Evolutionary conservation across 2,797 vertebrate genomes (phyloP).

Genomic region (Pantherophis vulpinus): DNA sequence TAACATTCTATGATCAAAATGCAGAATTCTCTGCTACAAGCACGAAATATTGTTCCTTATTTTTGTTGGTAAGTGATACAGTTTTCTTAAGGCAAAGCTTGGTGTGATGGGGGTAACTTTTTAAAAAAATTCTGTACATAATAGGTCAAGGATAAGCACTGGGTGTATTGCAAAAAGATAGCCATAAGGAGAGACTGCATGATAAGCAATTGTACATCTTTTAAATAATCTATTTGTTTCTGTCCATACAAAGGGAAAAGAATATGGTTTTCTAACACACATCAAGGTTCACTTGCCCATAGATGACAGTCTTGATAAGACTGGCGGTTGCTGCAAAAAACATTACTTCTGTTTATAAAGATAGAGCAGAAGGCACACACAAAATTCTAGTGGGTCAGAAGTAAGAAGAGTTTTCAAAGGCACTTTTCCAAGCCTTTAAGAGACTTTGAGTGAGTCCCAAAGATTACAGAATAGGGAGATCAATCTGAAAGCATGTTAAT

Average conservation of each 20-base stretch:
- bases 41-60: constrained; percentile 41
- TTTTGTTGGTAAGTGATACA: constrained; percentile 20
- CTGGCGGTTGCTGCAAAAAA: constrained; percentile 45
- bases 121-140: background rate
- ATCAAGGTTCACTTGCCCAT: constrained; percentile 22
- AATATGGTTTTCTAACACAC: constrained; percentile 32
- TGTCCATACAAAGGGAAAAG: constrained; percentile 51
- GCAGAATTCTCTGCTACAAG: background rate
- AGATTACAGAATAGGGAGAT: constrained; percentile 40
- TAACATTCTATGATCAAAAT: background rate
- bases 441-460: constrained; percentile 36
- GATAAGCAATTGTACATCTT: constrained; percentile 49
- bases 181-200: constrained; percentile 33
- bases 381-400: background rate
- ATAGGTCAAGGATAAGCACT: constrained; percentile 30
- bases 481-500: constrained; percentile 33
- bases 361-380: background rate
- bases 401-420: constrained; percentile 13
- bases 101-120: constrained; percentile 36
- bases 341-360: constrained; percentile 21
- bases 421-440: constrained; percentile 6
- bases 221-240: constrained; percentile 59
- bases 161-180: constrained; percentile 41
- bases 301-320: constrained; percentile 42
- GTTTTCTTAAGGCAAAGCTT: constrained; percentile 35